Percentiles rank a stretch among this genome's conserved stretches.
Conservation (phyloP, 2,888 invertebrate species). For the Cosmopolites sordidus region DNA sequence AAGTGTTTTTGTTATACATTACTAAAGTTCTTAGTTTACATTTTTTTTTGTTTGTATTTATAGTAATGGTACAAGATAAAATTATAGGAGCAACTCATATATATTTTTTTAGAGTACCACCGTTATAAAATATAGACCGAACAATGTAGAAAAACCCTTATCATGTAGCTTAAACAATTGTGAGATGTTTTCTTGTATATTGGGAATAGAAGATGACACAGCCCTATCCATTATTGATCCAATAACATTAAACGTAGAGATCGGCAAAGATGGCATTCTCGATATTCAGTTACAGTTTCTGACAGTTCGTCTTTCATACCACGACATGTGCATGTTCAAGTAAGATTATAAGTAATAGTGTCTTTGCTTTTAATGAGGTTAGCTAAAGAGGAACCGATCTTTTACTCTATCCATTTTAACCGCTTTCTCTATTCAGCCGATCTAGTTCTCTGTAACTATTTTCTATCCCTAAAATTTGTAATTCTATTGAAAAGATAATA, state of each 20-base stretch:
- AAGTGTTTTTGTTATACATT: not conserved
- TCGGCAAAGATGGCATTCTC: conserved; percentile 55
- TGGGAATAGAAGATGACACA: conserved; percentile 82
- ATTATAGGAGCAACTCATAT: not conserved
- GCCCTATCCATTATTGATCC: conserved; percentile 94
- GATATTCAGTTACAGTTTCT: conserved; percentile 67
- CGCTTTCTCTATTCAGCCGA: no score
- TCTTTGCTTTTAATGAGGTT: no score
- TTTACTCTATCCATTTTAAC: no score
- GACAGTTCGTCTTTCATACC: conserved; percentile 83
- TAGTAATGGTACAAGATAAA: no score
- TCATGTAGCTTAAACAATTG: conserved; percentile 85
- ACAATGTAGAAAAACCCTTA: conserved; percentile 67
- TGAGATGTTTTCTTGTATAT: conserved; percentile 87
- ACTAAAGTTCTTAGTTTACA: not conserved
- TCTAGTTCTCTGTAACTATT: no score
- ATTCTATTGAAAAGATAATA: no score
- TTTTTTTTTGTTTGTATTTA: no score
- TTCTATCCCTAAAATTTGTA: no score
- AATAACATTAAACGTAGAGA: conserved; percentile 71
- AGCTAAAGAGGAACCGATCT: no score
- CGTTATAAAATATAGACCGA: conserved; percentile 73
- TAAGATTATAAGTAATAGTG: conserved; percentile 1
- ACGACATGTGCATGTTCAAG: conserved; percentile 88
- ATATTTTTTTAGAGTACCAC: conserved; percentile 69